phyloP scores from a whole-genome alignment of 64 coral and sea anemone species.

The Stichodactyla mertensii region DNA sequence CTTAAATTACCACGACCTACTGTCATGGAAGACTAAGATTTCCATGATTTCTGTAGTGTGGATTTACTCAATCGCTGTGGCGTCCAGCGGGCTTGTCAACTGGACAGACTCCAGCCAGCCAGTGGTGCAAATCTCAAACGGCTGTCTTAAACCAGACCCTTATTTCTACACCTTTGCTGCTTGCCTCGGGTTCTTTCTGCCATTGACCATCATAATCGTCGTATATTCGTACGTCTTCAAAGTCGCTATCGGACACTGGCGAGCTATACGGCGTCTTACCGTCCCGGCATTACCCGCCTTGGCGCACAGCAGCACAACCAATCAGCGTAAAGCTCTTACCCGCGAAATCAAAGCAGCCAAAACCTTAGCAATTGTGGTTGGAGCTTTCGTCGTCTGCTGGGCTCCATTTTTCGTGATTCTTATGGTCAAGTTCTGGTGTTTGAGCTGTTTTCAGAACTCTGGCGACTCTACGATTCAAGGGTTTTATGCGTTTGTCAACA shows the following conservation, averaged over 20 bases:
- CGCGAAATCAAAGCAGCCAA: conserved; percentile 87
- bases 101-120: conserved; percentile 55
- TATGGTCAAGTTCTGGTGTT: conserved; percentile 61
- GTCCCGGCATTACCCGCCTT: conserved; percentile 13
- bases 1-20: conserved; percentile 64
- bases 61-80: conserved; percentile 53
- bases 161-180: conserved; percentile 87
- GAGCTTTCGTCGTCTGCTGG: conserved; percentile 76
- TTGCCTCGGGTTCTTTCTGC: conserved; percentile 71
- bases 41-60: conserved; percentile 59
- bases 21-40: conserved; percentile 50
- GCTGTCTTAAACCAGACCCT: conserved; percentile 66
- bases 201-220: conserved; percentile 50
- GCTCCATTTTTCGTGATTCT: conserved; percentile 76
- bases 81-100: conserved; percentile 61
- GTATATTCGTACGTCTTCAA: conserved; percentile 78
- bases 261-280: conserved; percentile 58
- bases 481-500: conserved; percentile 46
- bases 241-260: conserved; percentile 66
- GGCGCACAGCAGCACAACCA: neutral
- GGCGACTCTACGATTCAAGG: conserved; percentile 30
- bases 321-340: conserved; percentile 36
- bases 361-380: conserved; percentile 71
- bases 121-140: conserved; percentile 40
- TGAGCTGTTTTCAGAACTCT: conserved; percentile 33